Evolutionary conservation across 1,140 invertebrate species (phyloP).

Genomic region (Micrasema minimum): DNA sequence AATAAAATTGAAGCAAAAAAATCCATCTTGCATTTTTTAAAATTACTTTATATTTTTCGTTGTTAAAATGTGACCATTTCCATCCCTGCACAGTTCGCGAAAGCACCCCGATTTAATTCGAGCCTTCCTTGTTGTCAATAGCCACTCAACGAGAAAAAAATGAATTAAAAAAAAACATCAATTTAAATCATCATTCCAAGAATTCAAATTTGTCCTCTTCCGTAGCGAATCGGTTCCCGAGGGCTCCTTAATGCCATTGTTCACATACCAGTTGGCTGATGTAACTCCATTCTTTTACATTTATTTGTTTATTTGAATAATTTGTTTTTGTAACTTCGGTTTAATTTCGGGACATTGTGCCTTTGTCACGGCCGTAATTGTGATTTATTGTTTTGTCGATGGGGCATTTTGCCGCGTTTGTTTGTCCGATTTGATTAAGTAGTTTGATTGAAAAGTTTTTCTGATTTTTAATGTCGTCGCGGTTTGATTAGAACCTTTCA

Average conservation of each 20-base stretch:
- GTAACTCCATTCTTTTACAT: conserved; percentile 33
- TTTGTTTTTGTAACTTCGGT: conserved; percentile 33
- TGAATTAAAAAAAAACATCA: conserved; percentile 37
- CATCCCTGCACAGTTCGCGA: neutral
- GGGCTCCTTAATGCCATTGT: conserved; percentile 23
- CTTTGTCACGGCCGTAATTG: conserved; percentile 31
- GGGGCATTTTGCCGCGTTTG: conserved; percentile 5
- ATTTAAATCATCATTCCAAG: conserved; percentile 33
- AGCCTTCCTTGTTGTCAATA: conserved; percentile 31
- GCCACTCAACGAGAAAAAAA: conserved; percentile 40
- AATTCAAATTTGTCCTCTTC: conserved; percentile 37
- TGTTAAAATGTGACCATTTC: neutral
- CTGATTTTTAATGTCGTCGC: conserved; percentile 14
- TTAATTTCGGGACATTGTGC: conserved; percentile 32
- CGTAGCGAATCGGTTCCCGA: conserved; percentile 16
- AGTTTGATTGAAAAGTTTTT: neutral
- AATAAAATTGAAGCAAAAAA: no score
- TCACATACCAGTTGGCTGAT: conserved; percentile 14
- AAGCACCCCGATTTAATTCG: conserved; percentile 4
- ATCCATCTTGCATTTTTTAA: no score
- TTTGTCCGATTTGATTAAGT: conserved; percentile 15
- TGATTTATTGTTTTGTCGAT: conserved; percentile 23
- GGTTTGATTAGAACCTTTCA: conserved; percentile 15
- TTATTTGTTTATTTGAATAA: conserved; percentile 42
- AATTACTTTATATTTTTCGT: no score